phyloP scores from a whole-genome alignment of 2,888 invertebrate species.

The Xiphydria camelus region DNA sequence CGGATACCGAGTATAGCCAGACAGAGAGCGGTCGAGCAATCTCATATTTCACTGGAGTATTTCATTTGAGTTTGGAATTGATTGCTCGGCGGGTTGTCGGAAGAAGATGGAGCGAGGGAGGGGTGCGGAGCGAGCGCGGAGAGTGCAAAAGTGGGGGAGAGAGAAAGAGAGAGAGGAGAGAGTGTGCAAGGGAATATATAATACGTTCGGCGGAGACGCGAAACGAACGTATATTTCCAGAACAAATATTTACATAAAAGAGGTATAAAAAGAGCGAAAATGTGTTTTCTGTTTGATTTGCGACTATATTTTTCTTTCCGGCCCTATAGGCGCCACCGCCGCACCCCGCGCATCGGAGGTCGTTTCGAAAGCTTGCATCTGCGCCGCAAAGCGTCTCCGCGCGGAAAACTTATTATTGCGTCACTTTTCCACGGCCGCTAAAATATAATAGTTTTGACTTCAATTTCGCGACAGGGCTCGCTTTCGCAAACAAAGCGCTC shows the following conservation, averaged over 20 bases:
- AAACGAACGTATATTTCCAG: constrained; percentile 45
- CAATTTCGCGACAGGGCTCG: no score
- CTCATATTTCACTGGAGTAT: constrained; percentile 37
- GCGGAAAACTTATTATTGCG: no score
- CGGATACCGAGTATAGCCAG: no score
- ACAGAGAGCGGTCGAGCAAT: no score
- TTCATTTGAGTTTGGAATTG: constrained; percentile 41
- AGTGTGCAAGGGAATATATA: constrained; percentile 13
- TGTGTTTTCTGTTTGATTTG: constrained; percentile 48
- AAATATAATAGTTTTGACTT: no score
- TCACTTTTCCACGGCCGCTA: no score
- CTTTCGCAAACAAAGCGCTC: no score
- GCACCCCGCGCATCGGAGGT: no score
- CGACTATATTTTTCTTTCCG: constrained; percentile 45
- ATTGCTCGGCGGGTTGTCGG: constrained; percentile 32
- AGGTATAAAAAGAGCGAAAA: constrained; percentile 39
- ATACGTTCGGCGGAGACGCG: constrained; percentile 17
- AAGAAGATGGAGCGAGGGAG: constrained; percentile 17
- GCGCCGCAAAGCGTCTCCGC: no score
- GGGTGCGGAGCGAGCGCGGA: constrained; percentile 12
- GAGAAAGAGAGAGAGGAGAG: constrained; percentile 6
- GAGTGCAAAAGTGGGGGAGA: constrained; percentile 5
- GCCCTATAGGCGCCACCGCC: no score
- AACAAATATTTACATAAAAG: constrained; percentile 47
- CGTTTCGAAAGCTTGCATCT: no score